Evolutionary conservation across 1,140 invertebrate genomes (phyloP).

Genomic region (Diuraphis noxia): DNA sequence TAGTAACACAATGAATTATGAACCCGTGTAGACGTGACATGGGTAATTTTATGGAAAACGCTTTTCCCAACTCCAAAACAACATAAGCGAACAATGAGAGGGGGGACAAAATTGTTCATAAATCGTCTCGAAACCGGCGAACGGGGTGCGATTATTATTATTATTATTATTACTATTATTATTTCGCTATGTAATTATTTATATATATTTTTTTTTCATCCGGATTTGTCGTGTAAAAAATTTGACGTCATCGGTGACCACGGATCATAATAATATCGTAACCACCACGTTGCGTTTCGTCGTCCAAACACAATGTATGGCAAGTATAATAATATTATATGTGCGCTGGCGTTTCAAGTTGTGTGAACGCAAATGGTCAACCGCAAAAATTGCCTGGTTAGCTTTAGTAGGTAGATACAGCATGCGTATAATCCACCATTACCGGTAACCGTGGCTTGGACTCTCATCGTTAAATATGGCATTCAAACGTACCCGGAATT

Average conservation of each 20-base stretch:
- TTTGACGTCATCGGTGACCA: not conserved
- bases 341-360: not conserved
- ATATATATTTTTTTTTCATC: not conserved
- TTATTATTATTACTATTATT: constrained; percentile 14
- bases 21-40: constrained; percentile 31
- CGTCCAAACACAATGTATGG: not conserved
- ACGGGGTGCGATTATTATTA: not conserved
- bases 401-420: constrained; percentile 10
- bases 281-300: not conserved
- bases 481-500: constrained; percentile 25
- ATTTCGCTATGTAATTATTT: not conserved
- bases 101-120: constrained; percentile 27
- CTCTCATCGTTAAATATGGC: constrained; percentile 28
- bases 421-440: constrained; percentile 12
- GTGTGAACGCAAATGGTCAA: constrained; percentile 21
- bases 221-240: not conserved
- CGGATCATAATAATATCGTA: not conserved
- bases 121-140: not conserved
- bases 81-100: not conserved
- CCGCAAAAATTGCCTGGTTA: constrained; percentile 33
- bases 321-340: not conserved
- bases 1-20: constrained; percentile 45
- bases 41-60: constrained; percentile 53
- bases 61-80: constrained; percentile 32
- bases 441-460: constrained; percentile 18